A percentile compares a stretch with the other conserved stretches of the same genome.
phyloP scores from a whole-genome alignment of 1,140 invertebrate species.

The Mercenaria mercenaria region DNA sequence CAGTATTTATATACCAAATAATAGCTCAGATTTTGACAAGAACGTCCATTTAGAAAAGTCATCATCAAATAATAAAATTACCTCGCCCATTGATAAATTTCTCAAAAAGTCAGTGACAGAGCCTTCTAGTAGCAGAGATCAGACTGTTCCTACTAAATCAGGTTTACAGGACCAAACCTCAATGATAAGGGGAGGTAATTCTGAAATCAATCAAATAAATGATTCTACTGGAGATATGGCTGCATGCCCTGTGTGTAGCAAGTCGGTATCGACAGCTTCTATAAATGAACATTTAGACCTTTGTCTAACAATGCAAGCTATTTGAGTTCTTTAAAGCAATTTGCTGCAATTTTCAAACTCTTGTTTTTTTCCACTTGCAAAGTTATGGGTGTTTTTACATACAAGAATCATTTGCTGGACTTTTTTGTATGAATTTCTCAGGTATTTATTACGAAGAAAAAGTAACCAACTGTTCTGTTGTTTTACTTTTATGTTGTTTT shows the following conservation, averaged over 20 bases:
- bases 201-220: background rate
- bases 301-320: slow-evolving; percentile 63
- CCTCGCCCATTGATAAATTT: slow-evolving; percentile 52
- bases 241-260: slow-evolving; percentile 72
- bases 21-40: background rate
- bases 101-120: slow-evolving; percentile 16
- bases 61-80: background rate
- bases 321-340: background rate
- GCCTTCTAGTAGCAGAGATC: background rate
- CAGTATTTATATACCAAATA: background rate
- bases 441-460: too few relatives aligned
- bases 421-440: too few relatives aligned
- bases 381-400: too few relatives aligned
- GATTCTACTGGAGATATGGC: slow-evolving; percentile 25
- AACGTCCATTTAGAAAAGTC: background rate
- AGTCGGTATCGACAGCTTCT: slow-evolving; percentile 23
- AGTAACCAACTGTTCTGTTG: too few relatives aligned
- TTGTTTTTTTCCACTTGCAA: too few relatives aligned
- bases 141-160: slow-evolving; percentile 9
- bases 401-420: too few relatives aligned
- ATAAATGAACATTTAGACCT: slow-evolving; percentile 76
- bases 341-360: too few relatives aligned
- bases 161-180: background rate
- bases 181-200: slow-evolving; percentile 33
- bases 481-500: too few relatives aligned